Conservation (phyloP, 2,888 invertebrate genomes). For the Anticlea derivata region DNA sequence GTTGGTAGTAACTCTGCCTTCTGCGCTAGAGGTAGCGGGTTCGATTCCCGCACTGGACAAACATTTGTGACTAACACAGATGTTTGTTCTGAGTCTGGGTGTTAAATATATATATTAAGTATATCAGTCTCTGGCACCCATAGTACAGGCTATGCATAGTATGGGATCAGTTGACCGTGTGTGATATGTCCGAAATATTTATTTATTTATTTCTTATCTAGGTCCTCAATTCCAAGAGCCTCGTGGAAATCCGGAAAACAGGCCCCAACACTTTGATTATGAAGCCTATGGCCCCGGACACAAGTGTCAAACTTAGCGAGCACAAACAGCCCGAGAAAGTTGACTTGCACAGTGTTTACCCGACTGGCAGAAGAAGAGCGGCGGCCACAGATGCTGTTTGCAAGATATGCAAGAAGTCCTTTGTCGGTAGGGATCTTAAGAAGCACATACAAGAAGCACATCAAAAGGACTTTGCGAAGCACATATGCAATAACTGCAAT, state of each 20-base stretch:
- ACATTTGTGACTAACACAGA: too few species aligned
- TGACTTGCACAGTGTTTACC: conserved; percentile 43
- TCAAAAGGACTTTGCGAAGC: conserved; percentile 29
- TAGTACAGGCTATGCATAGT: too few species aligned
- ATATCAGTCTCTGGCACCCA: too few species aligned
- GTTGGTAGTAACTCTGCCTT: too few species aligned
- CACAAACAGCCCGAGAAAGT: conserved; percentile 16
- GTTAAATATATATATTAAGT: too few species aligned
- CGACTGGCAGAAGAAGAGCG: not conserved
- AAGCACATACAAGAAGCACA: conserved; percentile 39
- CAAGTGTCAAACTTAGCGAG: conserved; percentile 37
- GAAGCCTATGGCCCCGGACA: conserved; percentile 41
- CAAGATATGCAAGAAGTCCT: conserved; percentile 27
- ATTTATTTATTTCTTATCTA: too few species aligned
- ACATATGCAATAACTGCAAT: conserved; percentile 40
- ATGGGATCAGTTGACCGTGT: too few species aligned
- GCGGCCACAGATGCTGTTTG: conserved; percentile 10
- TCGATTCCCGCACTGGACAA: too few species aligned
- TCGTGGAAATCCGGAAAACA: conserved; percentile 58
- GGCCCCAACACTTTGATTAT: conserved; percentile 49
- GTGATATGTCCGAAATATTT: too few species aligned
- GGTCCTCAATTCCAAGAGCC: conserved; percentile 49
- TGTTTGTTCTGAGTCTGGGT: too few species aligned
- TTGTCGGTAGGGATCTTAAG: conserved; percentile 24
- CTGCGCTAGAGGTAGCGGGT: too few species aligned